These are phyloP conservation scores for Phrynocephalus forsythii DNA, from an alignment of 2,797 vertebrate genomes.

Conservation along the genomic window DNA sequence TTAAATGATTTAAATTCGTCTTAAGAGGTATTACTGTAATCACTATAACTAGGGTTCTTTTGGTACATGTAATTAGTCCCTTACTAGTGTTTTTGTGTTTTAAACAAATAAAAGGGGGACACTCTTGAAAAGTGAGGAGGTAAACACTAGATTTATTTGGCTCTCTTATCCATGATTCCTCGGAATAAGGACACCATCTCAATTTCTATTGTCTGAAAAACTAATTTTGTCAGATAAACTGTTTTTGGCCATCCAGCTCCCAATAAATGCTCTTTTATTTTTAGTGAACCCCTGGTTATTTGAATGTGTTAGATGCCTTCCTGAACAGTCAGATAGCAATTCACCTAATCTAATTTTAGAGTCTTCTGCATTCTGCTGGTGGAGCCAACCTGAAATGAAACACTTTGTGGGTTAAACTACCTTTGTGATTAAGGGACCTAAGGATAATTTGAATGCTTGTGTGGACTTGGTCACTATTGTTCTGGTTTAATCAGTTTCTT, in stretches of 20 bases:
- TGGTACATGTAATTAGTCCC: no score
- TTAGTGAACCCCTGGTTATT: background rate
- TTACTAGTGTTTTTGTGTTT: no score
- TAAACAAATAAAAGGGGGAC: no score
- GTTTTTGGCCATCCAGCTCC: background rate
- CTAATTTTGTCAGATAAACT: background rate
- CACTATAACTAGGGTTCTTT: no score
- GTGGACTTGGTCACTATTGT: conserved; percentile 8
- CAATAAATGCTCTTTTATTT: background rate
- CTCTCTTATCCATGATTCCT: background rate
- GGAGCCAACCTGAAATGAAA: conserved; percentile 8
- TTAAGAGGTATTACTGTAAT: no score
- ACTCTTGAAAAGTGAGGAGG: background rate
- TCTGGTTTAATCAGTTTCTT: conserved; percentile 70
- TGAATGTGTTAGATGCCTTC: background rate
- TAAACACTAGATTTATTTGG: background rate
- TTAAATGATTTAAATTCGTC: no score
- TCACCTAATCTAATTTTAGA: background rate
- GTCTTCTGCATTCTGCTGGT: background rate
- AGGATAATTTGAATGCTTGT: conserved; percentile 30
- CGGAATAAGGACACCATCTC: background rate
- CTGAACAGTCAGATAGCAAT: background rate
- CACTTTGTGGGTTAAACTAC: conserved; percentile 14
- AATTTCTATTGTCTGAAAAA: background rate
- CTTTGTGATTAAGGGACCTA: conserved; percentile 15